phyloP scores from a whole-genome alignment of 2,797 vertebrate genomes.

The Lindbergichthys nudifrons region DNA sequence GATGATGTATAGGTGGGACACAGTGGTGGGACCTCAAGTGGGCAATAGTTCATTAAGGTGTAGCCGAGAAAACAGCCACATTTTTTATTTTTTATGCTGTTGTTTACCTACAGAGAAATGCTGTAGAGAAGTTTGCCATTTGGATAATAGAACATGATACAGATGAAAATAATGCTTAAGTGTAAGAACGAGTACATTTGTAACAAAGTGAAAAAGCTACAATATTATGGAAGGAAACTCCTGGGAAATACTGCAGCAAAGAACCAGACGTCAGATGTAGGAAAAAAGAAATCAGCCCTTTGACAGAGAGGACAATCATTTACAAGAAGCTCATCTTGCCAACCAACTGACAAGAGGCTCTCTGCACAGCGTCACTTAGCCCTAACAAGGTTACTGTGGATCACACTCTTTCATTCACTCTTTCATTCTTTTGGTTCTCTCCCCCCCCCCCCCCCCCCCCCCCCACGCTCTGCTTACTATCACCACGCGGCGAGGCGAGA shows the following conservation, averaged over 20 bases:
- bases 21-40: conserved; percentile 60
- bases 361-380: conserved; percentile 86
- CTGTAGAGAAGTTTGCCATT: conserved; percentile 28
- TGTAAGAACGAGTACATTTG: conserved; percentile 30
- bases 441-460: conserved; percentile 41
- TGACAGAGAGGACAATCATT: conserved; percentile 75
- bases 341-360: conserved; percentile 83
- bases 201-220: conserved; percentile 22
- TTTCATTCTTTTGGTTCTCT: conserved; percentile 63
- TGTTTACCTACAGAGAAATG: conserved; percentile 16
- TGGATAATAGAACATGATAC: conserved; percentile 18
- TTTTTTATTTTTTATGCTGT: conserved; percentile 35
- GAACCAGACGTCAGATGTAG: conserved; percentile 57
- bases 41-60: conserved; percentile 60
- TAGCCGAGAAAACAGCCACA: conserved; percentile 34
- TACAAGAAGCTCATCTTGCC: conserved; percentile 80
- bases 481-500: conserved; percentile 68
- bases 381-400: conserved; percentile 86
- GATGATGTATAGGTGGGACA: conserved; percentile 68
- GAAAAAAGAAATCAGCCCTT: conserved; percentile 69
- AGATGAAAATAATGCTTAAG: conserved; percentile 37
- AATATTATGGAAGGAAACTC: conserved; percentile 43
- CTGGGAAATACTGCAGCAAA: conserved; percentile 46
- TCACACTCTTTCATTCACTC: conserved; percentile 80
- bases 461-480: conserved; percentile 82